Conservation (phyloP, 2,888 invertebrate genomes). For the Hypena proboscidalis region DNA sequence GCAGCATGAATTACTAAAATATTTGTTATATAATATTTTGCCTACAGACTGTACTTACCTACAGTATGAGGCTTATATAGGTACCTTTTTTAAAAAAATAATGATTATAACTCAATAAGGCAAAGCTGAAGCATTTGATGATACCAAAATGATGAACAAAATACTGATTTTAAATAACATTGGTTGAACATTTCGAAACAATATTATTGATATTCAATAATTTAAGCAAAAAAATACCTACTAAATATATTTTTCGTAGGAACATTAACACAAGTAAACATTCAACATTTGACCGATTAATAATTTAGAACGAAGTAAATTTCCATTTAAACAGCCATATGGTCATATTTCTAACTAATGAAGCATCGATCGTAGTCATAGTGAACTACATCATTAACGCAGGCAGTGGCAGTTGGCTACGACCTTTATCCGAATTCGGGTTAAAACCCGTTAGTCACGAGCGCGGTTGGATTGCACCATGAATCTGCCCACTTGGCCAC, state of each 20-base stretch:
- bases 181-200: conserved; percentile 33
- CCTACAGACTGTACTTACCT: too few species aligned
- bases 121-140: too few species aligned
- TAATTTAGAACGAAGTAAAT: not conserved
- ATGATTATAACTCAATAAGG: too few species aligned
- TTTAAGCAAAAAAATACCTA: conserved; percentile 18
- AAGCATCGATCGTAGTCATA: conserved; percentile 22
- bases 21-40: too few species aligned
- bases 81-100: too few species aligned
- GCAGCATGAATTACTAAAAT: too few species aligned
- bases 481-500: conserved; percentile 51
- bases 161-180: conserved; percentile 38
- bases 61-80: too few species aligned
- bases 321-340: conserved; percentile 16
- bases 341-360: conserved; percentile 29
- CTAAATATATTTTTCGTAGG: conserved; percentile 34
- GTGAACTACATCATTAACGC: conserved; percentile 17
- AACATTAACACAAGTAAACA: conserved; percentile 27
- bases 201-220: conserved; percentile 17
- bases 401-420: conserved; percentile 26
- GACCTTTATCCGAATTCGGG: conserved; percentile 55
- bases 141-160: conserved; percentile 13
- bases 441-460: conserved; percentile 65
- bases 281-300: conserved; percentile 9
- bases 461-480: conserved; percentile 27